Conservation (phyloP, 2,888 invertebrate species). For the Drosophila putrida region DNA sequence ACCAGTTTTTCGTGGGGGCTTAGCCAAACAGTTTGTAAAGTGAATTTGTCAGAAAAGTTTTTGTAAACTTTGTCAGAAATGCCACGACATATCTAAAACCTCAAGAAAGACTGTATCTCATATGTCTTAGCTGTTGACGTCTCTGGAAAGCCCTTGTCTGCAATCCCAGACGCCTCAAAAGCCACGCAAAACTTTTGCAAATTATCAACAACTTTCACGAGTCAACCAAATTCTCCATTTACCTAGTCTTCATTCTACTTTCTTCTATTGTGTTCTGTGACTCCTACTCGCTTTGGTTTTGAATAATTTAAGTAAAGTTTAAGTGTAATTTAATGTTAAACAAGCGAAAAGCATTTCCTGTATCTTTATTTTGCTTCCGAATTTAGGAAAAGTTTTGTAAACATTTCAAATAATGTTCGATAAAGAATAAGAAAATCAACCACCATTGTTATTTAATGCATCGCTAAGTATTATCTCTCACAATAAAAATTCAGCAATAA, state of each 20-base stretch:
- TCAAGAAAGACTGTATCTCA: slow-evolving; percentile 5
- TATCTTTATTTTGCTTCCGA: not conserved
- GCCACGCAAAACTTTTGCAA: slow-evolving; percentile 56
- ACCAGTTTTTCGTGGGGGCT: slow-evolving; percentile 3
- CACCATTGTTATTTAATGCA: not conserved
- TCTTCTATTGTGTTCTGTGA: not conserved
- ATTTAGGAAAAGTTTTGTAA: not conserved
- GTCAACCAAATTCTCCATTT: slow-evolving; percentile 21
- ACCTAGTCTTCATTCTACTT: not conserved
- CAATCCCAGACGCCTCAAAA: slow-evolving; percentile 55
- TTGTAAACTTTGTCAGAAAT: slow-evolving; percentile 23
- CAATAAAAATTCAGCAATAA: too few relatives aligned
- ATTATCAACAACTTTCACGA: slow-evolving; percentile 32
- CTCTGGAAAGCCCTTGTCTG: slow-evolving; percentile 39
- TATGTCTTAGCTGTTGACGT: not conserved
- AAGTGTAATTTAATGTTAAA: slow-evolving; percentile 6
- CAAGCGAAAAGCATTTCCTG: not conserved
- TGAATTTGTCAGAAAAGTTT: slow-evolving; percentile 41
- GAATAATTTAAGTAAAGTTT: slow-evolving; percentile 11
- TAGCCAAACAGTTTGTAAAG: slow-evolving; percentile 22
- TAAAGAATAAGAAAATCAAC: not conserved
- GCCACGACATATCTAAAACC: not conserved
- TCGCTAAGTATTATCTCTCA: not conserved
- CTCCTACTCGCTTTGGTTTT: not conserved
- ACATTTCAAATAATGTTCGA: not conserved